Evolutionary conservation across 37 sponge, comb jelly and placozoan species (phyloP), one percentile per base, ranked within the genome.

Genomic region (Hexactinellida sp.): DNA sequence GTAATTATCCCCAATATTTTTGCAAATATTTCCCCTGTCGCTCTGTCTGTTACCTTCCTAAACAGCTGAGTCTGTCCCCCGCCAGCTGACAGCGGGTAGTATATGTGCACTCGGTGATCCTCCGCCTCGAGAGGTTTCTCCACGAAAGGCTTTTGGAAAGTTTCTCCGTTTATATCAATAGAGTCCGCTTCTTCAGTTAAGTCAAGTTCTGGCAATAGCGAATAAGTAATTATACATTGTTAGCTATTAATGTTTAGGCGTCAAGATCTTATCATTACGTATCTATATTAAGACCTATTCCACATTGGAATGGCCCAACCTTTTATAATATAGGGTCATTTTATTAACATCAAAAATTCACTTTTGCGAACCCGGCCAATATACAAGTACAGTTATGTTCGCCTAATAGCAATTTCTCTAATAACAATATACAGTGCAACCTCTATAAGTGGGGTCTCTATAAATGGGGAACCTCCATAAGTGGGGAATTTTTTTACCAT

Each of bases 61-160:
- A 97, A 97, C 39, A 97, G 92, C 38, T 89, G 82, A 87, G 94
- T 94, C 38, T 88, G 89, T 0, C 97, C 97, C 30, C 97, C 97
- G 24, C 97, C 97, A 54, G 92, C 92, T 52, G 89, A 90, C 19
- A 89, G 86, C n/a, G 97, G 97, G 54, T 93, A 97, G 88, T 97
- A 97, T 38, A 97, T 97, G 89, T 91, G 86, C 19, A 97, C 86
- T 37, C 91, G 92, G 88, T 97, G 97, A 71, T 97, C 94, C 38
- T 97, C 97, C 0, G 94, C 97, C 30, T 91, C 88, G 1, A 94
- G 84, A 0, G 97, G 97, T 37, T 97, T 97, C 89, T 97, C 97
- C 36, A 97, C 97, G 89, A 97, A 97, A 5, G 97, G 97, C 82
- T 94, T 97, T 83, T 91, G 91, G 76, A 97, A 97, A 25, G 84